Conservation (phyloP, 2,797 vertebrate genomes). For the Hozukius guyotensis region DNA sequence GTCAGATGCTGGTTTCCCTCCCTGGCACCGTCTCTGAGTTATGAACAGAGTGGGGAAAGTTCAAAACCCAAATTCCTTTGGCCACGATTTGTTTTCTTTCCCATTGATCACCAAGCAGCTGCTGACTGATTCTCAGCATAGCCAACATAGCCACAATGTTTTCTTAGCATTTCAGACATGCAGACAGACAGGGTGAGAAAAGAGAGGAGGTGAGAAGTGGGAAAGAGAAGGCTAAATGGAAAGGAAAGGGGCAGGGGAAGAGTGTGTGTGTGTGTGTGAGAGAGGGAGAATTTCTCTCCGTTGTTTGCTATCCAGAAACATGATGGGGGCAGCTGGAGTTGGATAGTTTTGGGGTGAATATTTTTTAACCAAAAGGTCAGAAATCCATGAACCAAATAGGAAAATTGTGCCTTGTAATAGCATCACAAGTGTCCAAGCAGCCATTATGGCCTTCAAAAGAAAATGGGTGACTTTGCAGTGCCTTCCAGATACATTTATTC, state of each 20-base stretch:
- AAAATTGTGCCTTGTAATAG: neutral
- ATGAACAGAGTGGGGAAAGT: conserved; percentile 58
- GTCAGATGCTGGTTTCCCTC: conserved; percentile 50
- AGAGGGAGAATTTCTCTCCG: neutral
- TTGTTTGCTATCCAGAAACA: conserved; percentile 10
- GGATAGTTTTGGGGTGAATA: neutral
- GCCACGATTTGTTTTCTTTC: conserved; percentile 82
- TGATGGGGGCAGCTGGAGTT: neutral
- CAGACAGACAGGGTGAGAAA: conserved; percentile 71
- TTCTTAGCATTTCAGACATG: conserved; percentile 77
- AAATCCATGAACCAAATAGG: neutral
- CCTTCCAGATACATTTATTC: neutral
- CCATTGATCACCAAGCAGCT: conserved; percentile 80
- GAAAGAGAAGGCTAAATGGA: conserved; percentile 45
- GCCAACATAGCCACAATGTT: conserved; percentile 78
- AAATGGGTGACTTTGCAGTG: neutral
- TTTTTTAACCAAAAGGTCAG: neutral
- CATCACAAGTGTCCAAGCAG: neutral
- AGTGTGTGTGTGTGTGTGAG: conserved; percentile 21
- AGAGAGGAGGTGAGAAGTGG: conserved; percentile 53
- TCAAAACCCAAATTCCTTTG: conserved; percentile 76
- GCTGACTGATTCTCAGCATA: conserved; percentile 80
- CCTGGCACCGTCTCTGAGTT: conserved; percentile 49
- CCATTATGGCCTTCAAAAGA: neutral
- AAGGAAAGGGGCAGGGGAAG: conserved; percentile 9